phyloP scores from a whole-genome alignment of 1,140 invertebrate genomes.

The Vollenhovia emeryi region DNA sequence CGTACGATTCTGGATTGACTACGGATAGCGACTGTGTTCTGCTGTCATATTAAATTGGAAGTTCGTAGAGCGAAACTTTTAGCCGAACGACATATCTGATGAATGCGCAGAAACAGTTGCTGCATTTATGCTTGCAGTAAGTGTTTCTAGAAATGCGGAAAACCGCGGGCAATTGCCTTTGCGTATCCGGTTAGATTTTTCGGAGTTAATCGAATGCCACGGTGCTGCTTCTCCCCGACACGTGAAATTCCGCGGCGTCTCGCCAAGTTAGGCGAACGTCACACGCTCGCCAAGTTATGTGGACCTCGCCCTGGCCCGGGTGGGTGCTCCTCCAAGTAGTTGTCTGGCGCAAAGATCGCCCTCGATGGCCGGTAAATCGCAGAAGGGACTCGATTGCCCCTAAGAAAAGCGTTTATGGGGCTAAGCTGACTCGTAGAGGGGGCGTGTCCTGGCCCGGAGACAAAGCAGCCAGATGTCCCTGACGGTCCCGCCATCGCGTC shows the following conservation, averaged over 20 bases:
- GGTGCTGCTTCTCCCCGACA: not conserved
- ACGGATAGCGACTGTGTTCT: not conserved
- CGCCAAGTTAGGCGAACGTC: constrained; percentile 36
- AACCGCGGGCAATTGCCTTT: not conserved
- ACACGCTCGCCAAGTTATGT: constrained; percentile 44
- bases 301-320: not conserved
- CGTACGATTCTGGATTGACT: not conserved
- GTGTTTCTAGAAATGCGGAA: not conserved
- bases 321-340: constrained; percentile 46
- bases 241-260: constrained; percentile 11
- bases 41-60: not conserved
- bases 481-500: constrained; percentile 67
- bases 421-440: constrained; percentile 74
- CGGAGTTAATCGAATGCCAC: constrained; percentile 20
- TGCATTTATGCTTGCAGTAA: not conserved
- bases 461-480: constrained; percentile 77
- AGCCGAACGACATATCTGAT: not conserved
- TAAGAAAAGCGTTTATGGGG: constrained; percentile 74
- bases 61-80: not conserved
- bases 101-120: not conserved
- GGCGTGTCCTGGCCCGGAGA: constrained; percentile 76
- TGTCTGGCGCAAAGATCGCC: constrained; percentile 71
- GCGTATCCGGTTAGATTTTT: not conserved
- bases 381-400: constrained; percentile 70
- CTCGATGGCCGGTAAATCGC: constrained; percentile 73